Conservation (phyloP, 2,888 invertebrate species). For the Eupithecia tripunctaria region DNA sequence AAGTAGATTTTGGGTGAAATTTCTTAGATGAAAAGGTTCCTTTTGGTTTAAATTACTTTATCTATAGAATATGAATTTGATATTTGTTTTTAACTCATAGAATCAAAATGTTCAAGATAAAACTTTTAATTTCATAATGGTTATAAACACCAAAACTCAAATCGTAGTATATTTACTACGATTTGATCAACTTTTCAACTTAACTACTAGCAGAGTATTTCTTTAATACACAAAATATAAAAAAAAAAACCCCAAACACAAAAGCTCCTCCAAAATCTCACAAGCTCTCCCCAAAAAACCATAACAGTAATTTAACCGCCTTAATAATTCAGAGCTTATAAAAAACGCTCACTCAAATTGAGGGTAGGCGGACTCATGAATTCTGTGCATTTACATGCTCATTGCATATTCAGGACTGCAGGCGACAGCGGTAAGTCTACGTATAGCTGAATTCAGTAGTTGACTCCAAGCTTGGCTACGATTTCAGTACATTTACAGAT, state of each 20-base stretch:
- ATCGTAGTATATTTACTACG: too few species aligned
- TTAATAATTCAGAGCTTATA: conserved; percentile 63
- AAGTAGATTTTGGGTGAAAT: too few species aligned
- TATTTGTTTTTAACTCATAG: too few species aligned
- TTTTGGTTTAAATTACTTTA: too few species aligned
- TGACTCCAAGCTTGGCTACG: not conserved
- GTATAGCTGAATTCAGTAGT: not conserved
- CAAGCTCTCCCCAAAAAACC: conserved; percentile 37
- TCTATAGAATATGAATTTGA: too few species aligned
- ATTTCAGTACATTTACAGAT: too few species aligned
- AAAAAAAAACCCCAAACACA: conserved; percentile 39
- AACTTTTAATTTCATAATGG: too few species aligned
- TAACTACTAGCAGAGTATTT: not conserved
- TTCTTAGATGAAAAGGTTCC: too few species aligned
- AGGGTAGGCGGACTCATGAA: conserved; percentile 57
- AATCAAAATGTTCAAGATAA: too few species aligned
- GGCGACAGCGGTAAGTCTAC: conserved; percentile 37
- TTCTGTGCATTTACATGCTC: conserved; percentile 73
- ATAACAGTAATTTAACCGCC: conserved; percentile 68
- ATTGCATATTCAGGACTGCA: conserved; percentile 67
- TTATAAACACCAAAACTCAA: too few species aligned
- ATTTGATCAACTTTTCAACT: too few species aligned
- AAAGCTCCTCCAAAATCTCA: conserved; percentile 51
- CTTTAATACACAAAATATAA: conserved; percentile 1
- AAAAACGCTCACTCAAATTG: conserved; percentile 70